phyloP scores from a whole-genome alignment of 2,113 vertebrate genomes.

The Zosterops lateralis region DNA sequence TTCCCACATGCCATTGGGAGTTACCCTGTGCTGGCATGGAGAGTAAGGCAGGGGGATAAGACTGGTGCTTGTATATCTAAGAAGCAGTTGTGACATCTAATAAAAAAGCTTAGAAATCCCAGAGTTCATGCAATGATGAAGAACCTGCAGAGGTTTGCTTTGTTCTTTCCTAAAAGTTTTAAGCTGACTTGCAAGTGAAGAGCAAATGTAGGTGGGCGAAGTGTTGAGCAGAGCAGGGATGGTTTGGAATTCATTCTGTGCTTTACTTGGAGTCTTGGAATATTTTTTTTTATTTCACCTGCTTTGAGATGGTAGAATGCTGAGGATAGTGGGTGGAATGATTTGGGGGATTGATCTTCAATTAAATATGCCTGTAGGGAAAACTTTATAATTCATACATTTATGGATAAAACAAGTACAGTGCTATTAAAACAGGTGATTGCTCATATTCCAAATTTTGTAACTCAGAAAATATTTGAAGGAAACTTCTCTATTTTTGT shows the following conservation, averaged over 20 bases:
- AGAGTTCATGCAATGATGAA: background rate
- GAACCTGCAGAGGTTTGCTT: background rate
- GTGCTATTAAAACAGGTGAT: background rate
- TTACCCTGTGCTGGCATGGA: background rate
- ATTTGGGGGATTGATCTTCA: background rate
- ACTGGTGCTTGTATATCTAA: background rate
- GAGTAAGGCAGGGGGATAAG: background rate
- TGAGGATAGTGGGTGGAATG: background rate
- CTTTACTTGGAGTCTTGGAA: background rate
- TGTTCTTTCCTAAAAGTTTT: background rate
- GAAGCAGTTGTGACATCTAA: background rate
- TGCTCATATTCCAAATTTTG: background rate
- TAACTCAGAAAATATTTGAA: background rate
- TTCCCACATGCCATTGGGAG: fast-evolving
- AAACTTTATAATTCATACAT: background rate
- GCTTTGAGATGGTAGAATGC: background rate
- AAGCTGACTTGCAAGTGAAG: background rate
- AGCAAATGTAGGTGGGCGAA: background rate
- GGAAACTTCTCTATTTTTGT: background rate
- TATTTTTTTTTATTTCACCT: background rate
- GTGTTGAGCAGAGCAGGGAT: background rate
- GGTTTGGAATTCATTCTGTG: background rate
- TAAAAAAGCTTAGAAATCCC: background rate
- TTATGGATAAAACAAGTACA: background rate
- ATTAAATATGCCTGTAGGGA: background rate